phyloP scores from a whole-genome alignment of 2,797 vertebrate species.

The Octomys mimax region DNA sequence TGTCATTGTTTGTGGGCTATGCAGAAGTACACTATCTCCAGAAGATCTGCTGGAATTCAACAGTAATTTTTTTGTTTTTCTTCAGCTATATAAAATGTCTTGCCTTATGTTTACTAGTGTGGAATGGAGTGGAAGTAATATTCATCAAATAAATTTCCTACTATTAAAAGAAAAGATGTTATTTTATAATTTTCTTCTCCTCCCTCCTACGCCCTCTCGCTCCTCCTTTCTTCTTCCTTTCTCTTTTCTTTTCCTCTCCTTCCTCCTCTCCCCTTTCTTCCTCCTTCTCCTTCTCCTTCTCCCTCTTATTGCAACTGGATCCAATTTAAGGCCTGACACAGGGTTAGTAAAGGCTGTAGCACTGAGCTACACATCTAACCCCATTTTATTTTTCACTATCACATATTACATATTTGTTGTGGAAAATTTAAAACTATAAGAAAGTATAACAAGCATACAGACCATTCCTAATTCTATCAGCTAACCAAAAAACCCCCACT shows the following conservation, averaged over 20 bases:
- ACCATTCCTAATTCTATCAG: background rate
- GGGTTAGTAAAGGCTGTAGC: background rate
- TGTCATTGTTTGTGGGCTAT: background rate
- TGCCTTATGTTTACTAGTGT: background rate
- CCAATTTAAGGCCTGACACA: background rate
- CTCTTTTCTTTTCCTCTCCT: too few relatives aligned
- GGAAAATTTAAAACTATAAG: background rate
- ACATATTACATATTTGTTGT: background rate
- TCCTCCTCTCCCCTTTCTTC: background rate
- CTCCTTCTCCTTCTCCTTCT: background rate
- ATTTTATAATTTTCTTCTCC: background rate
- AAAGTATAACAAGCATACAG: background rate
- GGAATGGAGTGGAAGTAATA: background rate
- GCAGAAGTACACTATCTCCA: background rate
- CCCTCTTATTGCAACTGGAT: background rate
- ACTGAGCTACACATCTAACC: background rate
- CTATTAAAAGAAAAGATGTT: background rate
- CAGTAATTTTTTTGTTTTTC: background rate
- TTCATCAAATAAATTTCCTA: background rate
- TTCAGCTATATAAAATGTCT: background rate
- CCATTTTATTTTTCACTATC: background rate
- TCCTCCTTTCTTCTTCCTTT: background rate
- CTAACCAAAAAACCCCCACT: background rate
- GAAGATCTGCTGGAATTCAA: background rate
- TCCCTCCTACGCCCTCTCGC: too few relatives aligned